A percentile compares a stretch with the other conserved stretches of the same genome.
phyloP scores from a whole-genome alignment of 2,888 invertebrate species.

The Nematopogon swammerdamellus region DNA sequence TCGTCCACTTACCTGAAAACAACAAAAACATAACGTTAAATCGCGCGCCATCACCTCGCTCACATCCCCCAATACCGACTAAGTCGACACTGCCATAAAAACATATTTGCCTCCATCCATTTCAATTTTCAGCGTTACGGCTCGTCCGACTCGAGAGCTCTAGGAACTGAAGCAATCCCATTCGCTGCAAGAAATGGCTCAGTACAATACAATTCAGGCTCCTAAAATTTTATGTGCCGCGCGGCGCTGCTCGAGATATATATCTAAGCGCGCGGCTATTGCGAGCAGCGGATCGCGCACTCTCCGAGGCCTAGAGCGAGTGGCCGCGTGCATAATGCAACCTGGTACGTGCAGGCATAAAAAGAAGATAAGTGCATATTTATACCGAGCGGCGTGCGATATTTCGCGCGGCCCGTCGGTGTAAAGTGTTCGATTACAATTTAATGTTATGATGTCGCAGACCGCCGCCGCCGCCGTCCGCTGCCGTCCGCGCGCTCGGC shows the following conservation, averaged over 20 bases:
- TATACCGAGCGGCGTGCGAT: conserved; percentile 46
- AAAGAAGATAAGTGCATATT: conserved; percentile 56
- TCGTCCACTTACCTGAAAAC: neutral
- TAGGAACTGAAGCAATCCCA: neutral
- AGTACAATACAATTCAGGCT: conserved; percentile 6
- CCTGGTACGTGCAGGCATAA: conserved; percentile 43
- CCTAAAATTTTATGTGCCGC: conserved; percentile 53
- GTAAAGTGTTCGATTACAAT: conserved; percentile 56
- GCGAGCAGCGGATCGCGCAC: too few species aligned
- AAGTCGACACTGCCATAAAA: neutral
- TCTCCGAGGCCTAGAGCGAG: too few species aligned
- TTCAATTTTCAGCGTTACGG: neutral
- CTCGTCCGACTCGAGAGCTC: neutral
- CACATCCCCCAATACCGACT: neutral
- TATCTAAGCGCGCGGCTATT: conserved; percentile 31
- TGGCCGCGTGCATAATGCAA: conserved; percentile 40
- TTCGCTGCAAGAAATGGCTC: neutral
- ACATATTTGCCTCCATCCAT: neutral
- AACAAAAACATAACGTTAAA: neutral
- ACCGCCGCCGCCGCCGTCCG: neutral
- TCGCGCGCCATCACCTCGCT: neutral
- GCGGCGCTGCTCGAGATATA: conserved; percentile 13
- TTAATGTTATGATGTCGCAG: conserved; percentile 43
- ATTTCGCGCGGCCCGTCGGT: conserved; percentile 46
- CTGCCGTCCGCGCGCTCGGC: conserved; percentile 7